Conservation (phyloP, 2,888 invertebrate genomes). For the Parnassius apollo region DNA sequence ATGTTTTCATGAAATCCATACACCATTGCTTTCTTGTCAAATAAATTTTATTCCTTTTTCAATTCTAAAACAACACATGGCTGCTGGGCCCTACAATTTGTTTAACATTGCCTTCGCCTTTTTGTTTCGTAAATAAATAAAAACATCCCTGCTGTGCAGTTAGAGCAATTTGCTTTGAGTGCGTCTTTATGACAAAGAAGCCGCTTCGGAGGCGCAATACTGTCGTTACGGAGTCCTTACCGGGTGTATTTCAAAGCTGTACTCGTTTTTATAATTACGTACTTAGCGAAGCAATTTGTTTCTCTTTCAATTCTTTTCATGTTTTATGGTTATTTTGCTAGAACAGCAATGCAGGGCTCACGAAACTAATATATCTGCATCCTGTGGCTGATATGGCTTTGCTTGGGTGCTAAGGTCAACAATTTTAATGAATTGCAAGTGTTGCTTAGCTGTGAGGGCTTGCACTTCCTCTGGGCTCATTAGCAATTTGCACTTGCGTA, state of each 20-base stretch:
- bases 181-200: conserved; percentile 37
- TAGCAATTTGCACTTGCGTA: too few species aligned
- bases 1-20: too few species aligned
- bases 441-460: too few species aligned
- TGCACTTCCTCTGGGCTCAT: too few species aligned
- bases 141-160: conserved; percentile 17
- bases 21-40: too few species aligned
- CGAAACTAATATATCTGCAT: too few species aligned
- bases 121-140: conserved; percentile 22
- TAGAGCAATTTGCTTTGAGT: conserved; percentile 53
- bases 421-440: too few species aligned
- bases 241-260: conserved; percentile 17
- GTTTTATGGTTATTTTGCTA: too few species aligned
- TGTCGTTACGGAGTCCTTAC: conserved; percentile 25
- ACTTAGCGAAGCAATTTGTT: conserved; percentile 19
- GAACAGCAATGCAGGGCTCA: too few species aligned
- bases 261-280: conserved; percentile 29
- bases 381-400: too few species aligned
- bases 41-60: not conserved
- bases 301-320: not conserved
- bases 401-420: too few species aligned
- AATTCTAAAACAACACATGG: not conserved
- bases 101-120: conserved; percentile 7
- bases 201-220: conserved; percentile 34
- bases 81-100: not conserved